phyloP scores from a whole-genome alignment of 2,888 invertebrate species.

The Omphaloscelis lunosa region DNA sequence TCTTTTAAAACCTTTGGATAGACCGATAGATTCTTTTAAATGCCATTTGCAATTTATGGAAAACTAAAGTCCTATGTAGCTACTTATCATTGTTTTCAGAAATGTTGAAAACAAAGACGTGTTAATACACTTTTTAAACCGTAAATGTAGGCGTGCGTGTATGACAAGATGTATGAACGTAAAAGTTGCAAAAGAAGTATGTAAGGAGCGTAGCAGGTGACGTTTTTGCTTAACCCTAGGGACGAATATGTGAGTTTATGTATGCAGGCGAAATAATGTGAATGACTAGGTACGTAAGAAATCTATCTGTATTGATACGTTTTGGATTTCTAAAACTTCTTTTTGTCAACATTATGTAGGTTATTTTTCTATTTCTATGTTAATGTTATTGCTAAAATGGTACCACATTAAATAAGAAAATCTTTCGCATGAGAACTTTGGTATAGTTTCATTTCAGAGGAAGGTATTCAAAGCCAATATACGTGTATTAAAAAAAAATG shows the following conservation, averaged over 20 bases:
- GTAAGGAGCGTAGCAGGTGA: no score
- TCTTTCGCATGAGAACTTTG: no score
- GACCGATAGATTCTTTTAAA: not conserved
- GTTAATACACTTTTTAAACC: not conserved
- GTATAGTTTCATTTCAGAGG: not conserved
- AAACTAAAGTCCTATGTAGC: not conserved
- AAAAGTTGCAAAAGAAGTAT: no score
- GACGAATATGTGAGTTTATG: no score
- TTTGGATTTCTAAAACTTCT: not conserved
- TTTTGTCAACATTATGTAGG: not conserved
- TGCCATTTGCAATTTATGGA: not conserved
- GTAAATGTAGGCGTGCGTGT: no score
- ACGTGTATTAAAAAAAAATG: not conserved
- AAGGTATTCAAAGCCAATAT: not conserved
- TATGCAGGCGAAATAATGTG: not conserved
- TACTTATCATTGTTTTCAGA: not conserved
- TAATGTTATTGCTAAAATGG: not conserved
- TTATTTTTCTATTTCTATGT: not conserved
- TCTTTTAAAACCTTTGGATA: slow-evolving; percentile 6
- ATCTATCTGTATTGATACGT: not conserved
- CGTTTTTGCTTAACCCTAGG: no score
- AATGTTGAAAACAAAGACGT: not conserved
- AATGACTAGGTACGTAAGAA: not conserved
- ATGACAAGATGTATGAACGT: no score
- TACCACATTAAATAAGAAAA: no score